These are phyloP conservation scores for Thermophis baileyi DNA, from an alignment of 2,113 vertebrate species.

Conservation along the genomic window DNA sequence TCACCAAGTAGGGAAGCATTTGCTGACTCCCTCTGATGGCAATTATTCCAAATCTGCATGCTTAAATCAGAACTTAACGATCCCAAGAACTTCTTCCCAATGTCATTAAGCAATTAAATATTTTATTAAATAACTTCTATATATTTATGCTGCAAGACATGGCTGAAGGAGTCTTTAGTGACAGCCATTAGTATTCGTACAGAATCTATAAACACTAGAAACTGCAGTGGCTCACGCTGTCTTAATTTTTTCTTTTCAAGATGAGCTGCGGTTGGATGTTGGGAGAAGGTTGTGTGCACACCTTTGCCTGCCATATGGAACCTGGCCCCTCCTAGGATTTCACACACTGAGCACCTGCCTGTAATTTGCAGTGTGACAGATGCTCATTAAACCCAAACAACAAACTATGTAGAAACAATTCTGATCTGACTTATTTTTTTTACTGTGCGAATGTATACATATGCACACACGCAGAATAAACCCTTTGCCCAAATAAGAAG, in stretches of 20 bases:
- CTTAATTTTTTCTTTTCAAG: constrained; percentile 15
- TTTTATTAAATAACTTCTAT: constrained; percentile 18
- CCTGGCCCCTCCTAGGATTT: not conserved
- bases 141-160: constrained; percentile 55
- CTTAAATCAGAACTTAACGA: constrained; percentile 59
- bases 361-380: constrained; percentile 11
- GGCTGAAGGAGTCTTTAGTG: constrained; percentile 41
- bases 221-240: not conserved
- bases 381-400: constrained; percentile 14
- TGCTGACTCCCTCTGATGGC: constrained; percentile 39
- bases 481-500: not conserved
- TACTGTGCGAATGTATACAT: not conserved
- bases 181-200: constrained; percentile 43
- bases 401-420: not conserved
- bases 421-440: not conserved
- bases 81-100: constrained; percentile 54
- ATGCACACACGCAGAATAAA: not conserved
- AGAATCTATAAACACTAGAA: constrained; percentile 35
- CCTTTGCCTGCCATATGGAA: fast-evolving
- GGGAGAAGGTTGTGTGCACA: not conserved
- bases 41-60: constrained; percentile 43
- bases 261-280: not conserved
- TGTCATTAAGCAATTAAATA: constrained; percentile 64
- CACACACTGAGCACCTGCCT: fast-evolving
- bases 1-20: constrained; percentile 35